Percentiles rank a stretch among this genome's conserved stretches.
Evolutionary conservation across 2,888 invertebrate species (phyloP).

Genomic region (Dendrolimus pini): DNA sequence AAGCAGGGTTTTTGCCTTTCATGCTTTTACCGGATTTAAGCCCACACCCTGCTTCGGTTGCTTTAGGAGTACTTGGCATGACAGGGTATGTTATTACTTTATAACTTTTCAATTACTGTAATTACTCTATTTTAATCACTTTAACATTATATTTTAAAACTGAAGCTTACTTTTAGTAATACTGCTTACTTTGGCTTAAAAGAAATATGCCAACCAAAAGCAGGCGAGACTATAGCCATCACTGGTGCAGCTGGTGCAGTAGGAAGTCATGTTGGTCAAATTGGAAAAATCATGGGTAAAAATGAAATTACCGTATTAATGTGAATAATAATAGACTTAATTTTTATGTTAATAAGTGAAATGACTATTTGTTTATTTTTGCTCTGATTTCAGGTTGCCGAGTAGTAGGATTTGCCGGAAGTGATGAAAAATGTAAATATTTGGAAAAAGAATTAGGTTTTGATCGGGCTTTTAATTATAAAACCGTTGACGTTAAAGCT

Average conservation of each 20-base stretch:
- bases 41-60: constrained; percentile 77
- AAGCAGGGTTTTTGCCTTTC: constrained; percentile 35
- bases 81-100: constrained; percentile 75
- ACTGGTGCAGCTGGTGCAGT: constrained; percentile 88
- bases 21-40: constrained; percentile 76
- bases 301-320: neutral
- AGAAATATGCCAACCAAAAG: constrained; percentile 82
- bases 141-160: neutral
- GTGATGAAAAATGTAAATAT: constrained; percentile 84
- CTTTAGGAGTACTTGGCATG: constrained; percentile 82
- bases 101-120: neutral
- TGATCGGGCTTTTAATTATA: constrained; percentile 85
- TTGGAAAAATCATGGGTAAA: constrained; percentile 81
- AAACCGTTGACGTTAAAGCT: constrained; percentile 73
- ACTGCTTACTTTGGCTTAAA: constrained; percentile 86
- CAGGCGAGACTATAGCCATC: constrained; percentile 84
- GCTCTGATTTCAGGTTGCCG: constrained; percentile 44
- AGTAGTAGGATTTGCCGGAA: constrained; percentile 79
- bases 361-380: neutral
- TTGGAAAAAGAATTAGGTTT: constrained; percentile 80
- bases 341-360: no score
- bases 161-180: constrained; percentile 59
- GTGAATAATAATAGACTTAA: no score
- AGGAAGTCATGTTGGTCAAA: constrained; percentile 86
- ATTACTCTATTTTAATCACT: neutral